Conservation (phyloP, 2,113 vertebrate genomes). For the Misgurnus mizolepis region DNA sequence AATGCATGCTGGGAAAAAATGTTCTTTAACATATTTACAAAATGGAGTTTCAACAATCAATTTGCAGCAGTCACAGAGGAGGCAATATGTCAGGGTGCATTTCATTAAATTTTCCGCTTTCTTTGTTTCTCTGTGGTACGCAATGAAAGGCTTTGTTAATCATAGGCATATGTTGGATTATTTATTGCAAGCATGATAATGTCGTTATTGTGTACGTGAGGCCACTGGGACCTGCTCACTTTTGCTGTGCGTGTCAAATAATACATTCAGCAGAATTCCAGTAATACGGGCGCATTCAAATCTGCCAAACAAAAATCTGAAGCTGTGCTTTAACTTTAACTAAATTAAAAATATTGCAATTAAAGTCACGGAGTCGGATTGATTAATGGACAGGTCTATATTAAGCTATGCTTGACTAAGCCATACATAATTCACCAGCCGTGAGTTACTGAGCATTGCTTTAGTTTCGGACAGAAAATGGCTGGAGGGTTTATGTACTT, state of each 20-base stretch:
- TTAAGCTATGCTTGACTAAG: constrained; percentile 48
- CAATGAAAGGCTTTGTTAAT: constrained; percentile 57
- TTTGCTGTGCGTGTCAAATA: constrained; percentile 46
- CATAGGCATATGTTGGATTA: constrained; percentile 52
- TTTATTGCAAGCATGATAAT: constrained; percentile 57
- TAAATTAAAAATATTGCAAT: constrained; percentile 36
- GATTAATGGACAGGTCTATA: constrained; percentile 45
- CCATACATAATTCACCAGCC: constrained; percentile 47
- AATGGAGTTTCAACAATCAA: constrained; percentile 39
- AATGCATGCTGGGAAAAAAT: constrained; percentile 13
- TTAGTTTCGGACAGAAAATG: constrained; percentile 41
- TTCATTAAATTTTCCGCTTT: constrained; percentile 47
- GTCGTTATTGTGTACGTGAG: constrained; percentile 54
- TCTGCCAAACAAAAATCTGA: constrained; percentile 20
- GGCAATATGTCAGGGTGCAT: constrained; percentile 22
- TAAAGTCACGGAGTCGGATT: constrained; percentile 31
- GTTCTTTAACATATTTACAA: constrained; percentile 30
- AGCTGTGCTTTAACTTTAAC: constrained; percentile 25
- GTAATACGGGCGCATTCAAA: constrained; percentile 40
- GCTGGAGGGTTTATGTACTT: constrained; percentile 52
- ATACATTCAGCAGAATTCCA: constrained; percentile 44
- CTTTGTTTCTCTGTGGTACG: constrained; percentile 40
- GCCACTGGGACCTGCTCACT: constrained; percentile 38
- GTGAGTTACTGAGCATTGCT: constrained; percentile 41
- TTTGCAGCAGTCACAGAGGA: constrained; percentile 38